phyloP scores from a whole-genome alignment of 2,888 invertebrate species.

The Ochropacha duplaris region DNA sequence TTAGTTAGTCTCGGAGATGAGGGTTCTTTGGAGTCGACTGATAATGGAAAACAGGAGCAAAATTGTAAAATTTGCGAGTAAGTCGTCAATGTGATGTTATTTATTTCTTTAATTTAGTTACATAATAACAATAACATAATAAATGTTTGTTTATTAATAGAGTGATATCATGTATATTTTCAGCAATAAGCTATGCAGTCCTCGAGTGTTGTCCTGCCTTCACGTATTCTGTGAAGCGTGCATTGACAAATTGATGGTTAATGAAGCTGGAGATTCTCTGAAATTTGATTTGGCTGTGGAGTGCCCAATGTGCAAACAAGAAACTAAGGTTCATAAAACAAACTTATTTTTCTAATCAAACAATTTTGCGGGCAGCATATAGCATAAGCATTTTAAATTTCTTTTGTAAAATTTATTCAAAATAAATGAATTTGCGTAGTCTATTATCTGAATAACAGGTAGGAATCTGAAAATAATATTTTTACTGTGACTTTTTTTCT shows the following conservation, averaged over 20 bases:
- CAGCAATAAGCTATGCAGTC: constrained; percentile 89
- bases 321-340: constrained; percentile 85
- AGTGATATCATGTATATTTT: constrained; percentile 34
- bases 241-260: constrained; percentile 90
- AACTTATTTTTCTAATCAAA: not conserved
- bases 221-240: constrained; percentile 98
- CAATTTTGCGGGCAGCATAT: not conserved
- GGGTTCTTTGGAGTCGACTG: constrained; percentile 75
- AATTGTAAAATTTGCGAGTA: constrained; percentile 86
- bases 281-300: constrained; percentile 85
- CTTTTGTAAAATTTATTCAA: too few species aligned
- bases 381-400: not conserved
- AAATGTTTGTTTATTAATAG: constrained; percentile 9
- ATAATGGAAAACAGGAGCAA: constrained; percentile 82
- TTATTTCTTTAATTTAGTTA: not conserved
- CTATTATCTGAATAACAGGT: too few species aligned
- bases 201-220: constrained; percentile 95
- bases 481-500: too few species aligned
- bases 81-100: constrained; percentile 43
- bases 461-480: too few species aligned
- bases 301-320: constrained; percentile 93
- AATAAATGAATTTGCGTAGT: too few species aligned
- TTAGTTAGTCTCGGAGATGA: constrained; percentile 77
- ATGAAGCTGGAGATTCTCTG: constrained; percentile 86
- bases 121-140: too few species aligned